Evolutionary conservation across 2,888 invertebrate genomes (phyloP).

Genomic region (Drosophila cognata): DNA sequence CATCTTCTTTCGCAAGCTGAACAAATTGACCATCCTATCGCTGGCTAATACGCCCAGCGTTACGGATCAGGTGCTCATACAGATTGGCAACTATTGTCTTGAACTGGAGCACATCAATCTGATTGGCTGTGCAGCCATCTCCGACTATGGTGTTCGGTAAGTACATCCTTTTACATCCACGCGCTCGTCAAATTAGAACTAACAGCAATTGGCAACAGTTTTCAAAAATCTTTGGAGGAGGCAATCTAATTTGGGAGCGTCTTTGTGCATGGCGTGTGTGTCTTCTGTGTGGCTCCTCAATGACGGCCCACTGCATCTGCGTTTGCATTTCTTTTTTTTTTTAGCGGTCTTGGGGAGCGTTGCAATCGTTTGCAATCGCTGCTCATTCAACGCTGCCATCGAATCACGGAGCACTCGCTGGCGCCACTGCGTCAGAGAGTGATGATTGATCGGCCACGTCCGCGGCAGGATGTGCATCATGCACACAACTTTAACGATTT

Average conservation of each 20-base stretch:
- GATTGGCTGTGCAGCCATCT: slow-evolving; percentile 87
- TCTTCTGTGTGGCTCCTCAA: slow-evolving; percentile 26
- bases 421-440: slow-evolving; percentile 86
- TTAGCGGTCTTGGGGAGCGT: slow-evolving; percentile 87
- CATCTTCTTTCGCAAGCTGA: slow-evolving; percentile 87
- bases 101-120: slow-evolving; percentile 87
- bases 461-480: slow-evolving; percentile 64
- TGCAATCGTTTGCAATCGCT: slow-evolving; percentile 87
- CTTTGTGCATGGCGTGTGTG: slow-evolving; percentile 13
- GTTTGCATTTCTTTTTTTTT: slow-evolving; percentile 69
- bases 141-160: slow-evolving; percentile 89
- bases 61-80: slow-evolving; percentile 87
- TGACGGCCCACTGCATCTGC: slow-evolving; percentile 30
- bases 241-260: slow-evolving; percentile 1
- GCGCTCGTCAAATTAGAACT: not conserved
- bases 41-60: slow-evolving; percentile 88
- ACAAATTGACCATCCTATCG: slow-evolving; percentile 86
- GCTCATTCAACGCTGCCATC: slow-evolving; percentile 87
- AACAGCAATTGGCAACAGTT: not conserved
- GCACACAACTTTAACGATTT: slow-evolving; percentile 75
- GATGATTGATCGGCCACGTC: slow-evolving; percentile 85
- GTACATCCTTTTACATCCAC: slow-evolving; percentile 46
- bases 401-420: slow-evolving; percentile 88
- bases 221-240: not conserved
- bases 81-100: slow-evolving; percentile 87